Evolutionary conservation across 2,797 vertebrate species (phyloP), one percentile per base, ranked within the genome.

Genomic region (Xyrichtys novacula): DNA sequence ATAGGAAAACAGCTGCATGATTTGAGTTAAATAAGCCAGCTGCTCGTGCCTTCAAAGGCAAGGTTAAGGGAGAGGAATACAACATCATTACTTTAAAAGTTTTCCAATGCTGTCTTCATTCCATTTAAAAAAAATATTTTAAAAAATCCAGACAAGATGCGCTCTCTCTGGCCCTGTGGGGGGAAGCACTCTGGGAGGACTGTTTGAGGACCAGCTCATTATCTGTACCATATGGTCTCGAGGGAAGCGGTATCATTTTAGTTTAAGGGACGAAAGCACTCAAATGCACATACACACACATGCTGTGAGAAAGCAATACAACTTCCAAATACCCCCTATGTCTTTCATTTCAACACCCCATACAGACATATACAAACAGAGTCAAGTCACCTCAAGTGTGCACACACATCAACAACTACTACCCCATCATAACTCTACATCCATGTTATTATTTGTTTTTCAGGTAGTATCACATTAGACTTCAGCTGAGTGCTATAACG

Each of bases 231-330:
- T 72, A 64, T 63, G 76, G 70, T 87, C 83, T 84, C 56, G 0
- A 31, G 84, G 80, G 83, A 75, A 66, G 54, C 2, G 15, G 60
- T 64, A 79, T 69, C 39, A 23, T 83, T 89, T 83, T 83, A 85
- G 87, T 87, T 88, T 84, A 75, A 75, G 74, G 63, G 70, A 64
- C 43, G 58, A 71, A 68, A n/a, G 11, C 75, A 47, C 54, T 42
- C 46, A 16, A 3, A n/a, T 65, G 60, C 32, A 3, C 65, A 62
- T 44, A 34, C 71, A 57, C 57, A 54, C 62, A 67, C 81, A 44
- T 19, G 16, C 80, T 66, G 78, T 71, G 83, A 75, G 77, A 65
- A 85, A 73, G 84, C 71, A 56, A 83, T 85, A 76, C 53, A 55
- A 48, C 59, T 70, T 67, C 57, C 15, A 6, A 59, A 75, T 10